Percentiles rank a stretch among this genome's conserved stretches.
Conservation (phyloP, 2,113 vertebrate species). For the Benitochromis conjunctus region DNA sequence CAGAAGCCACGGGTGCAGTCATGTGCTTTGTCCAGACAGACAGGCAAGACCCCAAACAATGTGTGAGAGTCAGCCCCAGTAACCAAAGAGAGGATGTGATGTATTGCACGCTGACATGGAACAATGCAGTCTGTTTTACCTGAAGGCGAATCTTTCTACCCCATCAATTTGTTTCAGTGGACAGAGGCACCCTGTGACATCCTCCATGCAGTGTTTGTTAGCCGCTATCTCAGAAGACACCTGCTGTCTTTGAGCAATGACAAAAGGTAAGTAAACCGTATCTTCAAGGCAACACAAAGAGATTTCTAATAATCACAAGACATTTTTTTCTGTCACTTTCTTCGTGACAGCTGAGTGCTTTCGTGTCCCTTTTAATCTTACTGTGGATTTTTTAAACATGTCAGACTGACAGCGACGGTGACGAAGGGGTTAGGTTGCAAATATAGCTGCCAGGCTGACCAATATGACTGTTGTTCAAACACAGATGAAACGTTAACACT, state of each 20-base stretch:
- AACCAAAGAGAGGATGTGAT: slow-evolving; percentile 60
- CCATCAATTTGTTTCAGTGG: slow-evolving; percentile 57
- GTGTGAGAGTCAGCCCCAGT: slow-evolving; percentile 54
- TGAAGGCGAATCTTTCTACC: slow-evolving; percentile 54
- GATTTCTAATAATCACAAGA: background rate
- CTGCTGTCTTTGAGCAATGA: slow-evolving; percentile 16
- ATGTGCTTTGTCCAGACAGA: slow-evolving; percentile 47
- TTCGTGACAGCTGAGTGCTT: background rate
- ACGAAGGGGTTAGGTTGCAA: background rate
- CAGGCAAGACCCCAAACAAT: slow-evolving; percentile 57
- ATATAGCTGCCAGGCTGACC: background rate
- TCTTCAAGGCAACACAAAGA: background rate
- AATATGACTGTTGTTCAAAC: background rate
- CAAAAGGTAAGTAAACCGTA: background rate
- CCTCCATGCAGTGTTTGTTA: slow-evolving; percentile 43
- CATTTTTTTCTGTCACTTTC: background rate
- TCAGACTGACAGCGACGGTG: background rate
- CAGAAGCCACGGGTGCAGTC: slow-evolving; percentile 5
- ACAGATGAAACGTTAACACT: background rate
- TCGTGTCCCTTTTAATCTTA: background rate
- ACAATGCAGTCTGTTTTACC: slow-evolving; percentile 65
- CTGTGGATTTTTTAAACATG: background rate
- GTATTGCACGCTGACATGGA: slow-evolving; percentile 60
- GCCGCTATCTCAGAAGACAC: slow-evolving; percentile 33
- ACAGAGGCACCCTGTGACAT: slow-evolving; percentile 47